A percentile compares a stretch with the other conserved stretches of the same genome.
Evolutionary conservation across 2,113 vertebrate genomes (phyloP).

Genomic region (Apteryx mantelli): DNA sequence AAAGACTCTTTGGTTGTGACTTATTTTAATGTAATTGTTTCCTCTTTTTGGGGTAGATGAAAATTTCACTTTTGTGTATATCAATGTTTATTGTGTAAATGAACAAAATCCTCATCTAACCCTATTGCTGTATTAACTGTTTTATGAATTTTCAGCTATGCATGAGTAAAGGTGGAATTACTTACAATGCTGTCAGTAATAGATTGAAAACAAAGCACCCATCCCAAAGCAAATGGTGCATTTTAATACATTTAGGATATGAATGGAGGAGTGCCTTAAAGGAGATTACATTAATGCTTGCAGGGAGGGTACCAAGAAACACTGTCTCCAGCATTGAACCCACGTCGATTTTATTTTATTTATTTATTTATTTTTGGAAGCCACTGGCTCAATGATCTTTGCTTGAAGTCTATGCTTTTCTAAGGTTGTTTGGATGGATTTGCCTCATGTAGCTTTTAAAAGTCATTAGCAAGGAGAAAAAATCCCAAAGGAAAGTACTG

Average conservation of each 20-base stretch:
- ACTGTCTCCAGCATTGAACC: not conserved
- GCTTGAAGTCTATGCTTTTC: not conserved
- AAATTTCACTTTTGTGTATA: not conserved
- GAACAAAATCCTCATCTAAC: not conserved
- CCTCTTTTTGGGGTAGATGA: not conserved
- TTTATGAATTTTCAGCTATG: not conserved
- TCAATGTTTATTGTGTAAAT: not conserved
- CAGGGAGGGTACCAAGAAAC: not conserved
- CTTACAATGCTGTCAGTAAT: not conserved
- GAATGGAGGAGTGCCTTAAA: not conserved
- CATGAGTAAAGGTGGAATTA: not conserved
- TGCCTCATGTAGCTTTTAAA: too few relatives aligned
- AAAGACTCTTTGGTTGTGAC: not conserved
- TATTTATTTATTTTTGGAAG: not conserved
- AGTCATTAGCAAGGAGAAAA: too few relatives aligned
- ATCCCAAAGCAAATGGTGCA: not conserved
- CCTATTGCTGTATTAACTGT: not conserved
- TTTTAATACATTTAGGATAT: not conserved
- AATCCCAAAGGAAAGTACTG: too few relatives aligned
- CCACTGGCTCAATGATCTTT: not conserved
- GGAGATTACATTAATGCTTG: not conserved
- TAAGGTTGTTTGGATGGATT: not conserved
- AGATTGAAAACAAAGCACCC: not conserved
- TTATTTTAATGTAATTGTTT: not conserved
- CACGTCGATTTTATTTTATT: too few relatives aligned